Evolutionary conservation across 1,140 invertebrate species (phyloP).

Genomic region (Bombus confusus): DNA sequence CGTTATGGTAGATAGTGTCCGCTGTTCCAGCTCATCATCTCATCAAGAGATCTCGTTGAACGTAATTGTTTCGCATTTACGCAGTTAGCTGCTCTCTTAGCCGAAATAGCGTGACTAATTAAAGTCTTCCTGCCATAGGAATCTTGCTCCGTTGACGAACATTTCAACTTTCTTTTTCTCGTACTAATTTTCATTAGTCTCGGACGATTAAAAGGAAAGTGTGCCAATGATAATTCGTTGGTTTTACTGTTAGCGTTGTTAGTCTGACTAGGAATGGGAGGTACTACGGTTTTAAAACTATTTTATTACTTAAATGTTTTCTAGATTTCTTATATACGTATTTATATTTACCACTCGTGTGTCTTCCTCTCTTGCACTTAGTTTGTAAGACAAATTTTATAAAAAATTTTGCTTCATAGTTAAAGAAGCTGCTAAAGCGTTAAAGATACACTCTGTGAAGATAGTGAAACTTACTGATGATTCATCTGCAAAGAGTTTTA

Average conservation of each 20-base stretch:
- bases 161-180: background rate
- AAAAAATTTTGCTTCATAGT: too few relatives aligned
- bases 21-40: conserved; percentile 50
- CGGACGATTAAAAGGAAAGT: background rate
- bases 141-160: background rate
- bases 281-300: too few relatives aligned
- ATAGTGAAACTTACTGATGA: too few relatives aligned
- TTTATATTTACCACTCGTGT: too few relatives aligned
- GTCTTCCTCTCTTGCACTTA: too few relatives aligned
- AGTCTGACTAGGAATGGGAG: too few relatives aligned
- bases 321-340: too few relatives aligned
- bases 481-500: too few relatives aligned
- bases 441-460: too few relatives aligned
- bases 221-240: background rate
- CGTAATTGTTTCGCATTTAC: conserved; percentile 61
- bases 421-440: too few relatives aligned
- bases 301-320: too few relatives aligned
- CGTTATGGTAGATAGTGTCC: conserved; percentile 4
- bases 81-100: conserved; percentile 41
- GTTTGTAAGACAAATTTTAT: too few relatives aligned
- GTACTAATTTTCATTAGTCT: background rate
- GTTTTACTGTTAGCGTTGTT: background rate
- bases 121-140: conserved; percentile 36
- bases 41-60: conserved; percentile 43
- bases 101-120: conserved; percentile 51